Evolutionary conservation across 2,113 vertebrate species (phyloP).

Genomic region (Gopherus evgoodei): DNA sequence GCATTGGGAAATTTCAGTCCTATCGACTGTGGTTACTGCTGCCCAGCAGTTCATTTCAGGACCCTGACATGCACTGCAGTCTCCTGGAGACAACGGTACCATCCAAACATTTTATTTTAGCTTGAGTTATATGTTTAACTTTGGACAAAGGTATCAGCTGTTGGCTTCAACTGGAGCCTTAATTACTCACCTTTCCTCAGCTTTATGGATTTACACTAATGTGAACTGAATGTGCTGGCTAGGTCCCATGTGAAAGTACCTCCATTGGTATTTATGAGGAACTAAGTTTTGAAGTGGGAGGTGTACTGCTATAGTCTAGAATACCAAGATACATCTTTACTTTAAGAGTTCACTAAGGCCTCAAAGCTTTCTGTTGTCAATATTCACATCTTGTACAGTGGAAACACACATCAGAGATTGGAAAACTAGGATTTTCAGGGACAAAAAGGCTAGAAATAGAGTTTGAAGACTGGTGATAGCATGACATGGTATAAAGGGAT

Average conservation of each 20-base stretch:
- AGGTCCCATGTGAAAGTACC: background rate
- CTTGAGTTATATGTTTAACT: background rate
- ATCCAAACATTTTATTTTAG: background rate
- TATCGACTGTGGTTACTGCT: background rate
- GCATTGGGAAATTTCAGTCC: background rate
- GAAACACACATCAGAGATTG: background rate
- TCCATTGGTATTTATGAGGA: background rate
- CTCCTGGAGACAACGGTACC: background rate
- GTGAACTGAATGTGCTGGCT: conserved; percentile 3
- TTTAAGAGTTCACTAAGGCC: background rate
- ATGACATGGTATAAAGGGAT: background rate
- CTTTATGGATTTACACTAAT: background rate
- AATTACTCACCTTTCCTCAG: conserved; percentile 18
- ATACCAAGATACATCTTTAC: background rate
- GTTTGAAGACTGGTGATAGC: background rate
- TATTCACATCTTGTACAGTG: background rate
- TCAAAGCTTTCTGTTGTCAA: background rate
- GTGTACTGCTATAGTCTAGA: background rate
- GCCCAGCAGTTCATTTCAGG: background rate
- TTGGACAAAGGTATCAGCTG: background rate
- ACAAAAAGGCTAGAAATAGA: background rate
- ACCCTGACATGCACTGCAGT: background rate
- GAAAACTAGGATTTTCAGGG: background rate
- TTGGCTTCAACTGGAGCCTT: background rate
- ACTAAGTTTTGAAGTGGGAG: background rate